Base-by-base conservation (phyloP, 2,113 vertebrate species). In the Chionomys nivalis region DNA sequence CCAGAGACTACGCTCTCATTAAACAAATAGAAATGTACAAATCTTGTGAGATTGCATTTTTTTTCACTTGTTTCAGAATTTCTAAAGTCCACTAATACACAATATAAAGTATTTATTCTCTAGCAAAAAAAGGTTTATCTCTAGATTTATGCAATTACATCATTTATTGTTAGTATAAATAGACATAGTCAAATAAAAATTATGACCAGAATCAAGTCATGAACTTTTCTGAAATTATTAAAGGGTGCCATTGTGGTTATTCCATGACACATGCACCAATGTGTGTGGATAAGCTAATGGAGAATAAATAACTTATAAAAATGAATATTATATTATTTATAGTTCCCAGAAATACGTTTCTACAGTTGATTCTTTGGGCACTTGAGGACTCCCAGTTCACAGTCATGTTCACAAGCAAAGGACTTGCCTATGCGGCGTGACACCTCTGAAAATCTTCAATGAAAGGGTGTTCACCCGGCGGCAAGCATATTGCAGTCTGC, bases 361-460 rank as follows among this genome's bases (percentile, higher is more conserved):
- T 61, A 24, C 21, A 42, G 89, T 94, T 75, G 90, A 91, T 89
- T 96, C 65, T 96, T 95, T 89, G 36, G 87, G 82, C 44, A 90
- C 81, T 94, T 81, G 0, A 0, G 91, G 93, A 91, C 75, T 97
- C 78, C 91, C 19, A 96, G 90, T 85, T 89, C 95, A 61, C 44
- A 90, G 97, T 96, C 94, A 91, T 47, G 1, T 66, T 44, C 12
- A 76, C 2, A 61, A 93, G 63, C 93, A 90, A 55, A 90, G 28
- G 94, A 89, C 90, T 2, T 14, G 36, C 28, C 39, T 55, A 63
- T 94, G 72, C 52, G 90, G 39, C 61, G 42, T 95, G 94, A 94
- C 49, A 36, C 23, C 72, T 97, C 96, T 76, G n/a, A 97, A 77
- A 96, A 95, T 96, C 58, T 86, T 97, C 93, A 94, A 91, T 96